phyloP scores from a whole-genome alignment of 2,888 invertebrate species.

The Orchesellides sinensis region DNA sequence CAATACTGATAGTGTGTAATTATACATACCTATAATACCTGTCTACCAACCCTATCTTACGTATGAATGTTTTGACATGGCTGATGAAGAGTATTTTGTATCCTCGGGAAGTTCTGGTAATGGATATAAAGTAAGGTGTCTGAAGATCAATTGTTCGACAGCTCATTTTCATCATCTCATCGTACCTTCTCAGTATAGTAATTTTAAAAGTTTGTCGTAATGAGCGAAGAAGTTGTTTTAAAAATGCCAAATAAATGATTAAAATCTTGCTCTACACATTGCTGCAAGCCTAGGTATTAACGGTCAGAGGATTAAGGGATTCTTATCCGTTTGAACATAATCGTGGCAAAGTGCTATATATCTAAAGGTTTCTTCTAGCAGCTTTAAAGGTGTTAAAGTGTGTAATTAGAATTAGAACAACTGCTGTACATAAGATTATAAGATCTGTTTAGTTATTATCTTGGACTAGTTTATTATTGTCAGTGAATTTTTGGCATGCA shows the following conservation, averaged over 20 bases:
- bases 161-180: neutral
- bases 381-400: too few species aligned
- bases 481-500: neutral
- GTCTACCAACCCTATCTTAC: neutral
- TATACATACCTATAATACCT: too few species aligned
- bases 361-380: too few species aligned
- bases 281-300: too few species aligned
- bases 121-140: neutral
- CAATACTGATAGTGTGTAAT: too few species aligned
- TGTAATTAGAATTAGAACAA: too few species aligned
- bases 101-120: neutral
- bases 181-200: neutral
- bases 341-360: too few species aligned
- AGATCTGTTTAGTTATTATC: neutral
- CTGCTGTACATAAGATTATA: too few species aligned
- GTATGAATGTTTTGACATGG: neutral
- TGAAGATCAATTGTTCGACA: constrained; percentile 6
- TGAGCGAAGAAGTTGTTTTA: constrained; percentile 5
- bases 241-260: constrained; percentile 19
- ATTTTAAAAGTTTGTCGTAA: too few species aligned
- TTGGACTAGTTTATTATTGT: constrained; percentile 9
- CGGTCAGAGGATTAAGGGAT: too few species aligned
- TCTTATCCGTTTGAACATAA: too few species aligned
- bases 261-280: constrained; percentile 7
- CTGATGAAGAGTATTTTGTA: neutral